Evolutionary conservation across 2,113 vertebrate genomes (phyloP), one percentile per base, ranked within the genome.

Genomic region (Osmerus eperlanus): DNA sequence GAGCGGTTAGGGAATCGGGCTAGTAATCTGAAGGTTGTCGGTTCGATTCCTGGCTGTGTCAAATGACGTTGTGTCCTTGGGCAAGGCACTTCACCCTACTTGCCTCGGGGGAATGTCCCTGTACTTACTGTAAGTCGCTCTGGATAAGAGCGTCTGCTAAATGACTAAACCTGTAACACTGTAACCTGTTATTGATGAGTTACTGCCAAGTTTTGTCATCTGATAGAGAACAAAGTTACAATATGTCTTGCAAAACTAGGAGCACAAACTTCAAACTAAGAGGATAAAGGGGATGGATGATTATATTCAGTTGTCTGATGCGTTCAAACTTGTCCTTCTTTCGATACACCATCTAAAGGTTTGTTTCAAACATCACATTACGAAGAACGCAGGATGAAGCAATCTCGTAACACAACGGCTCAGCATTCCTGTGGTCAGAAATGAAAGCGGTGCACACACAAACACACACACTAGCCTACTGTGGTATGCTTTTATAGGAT

Each of bases 151-250:
- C 21, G 0, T 21, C 21, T 21, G 21, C 21, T 21, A 21, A 21
- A 21, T 21, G 21, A 21, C 21, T 21, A 21, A 21, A 21, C n/a
- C n/a, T 21, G 21, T 21, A 21, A 21, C 63, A 61, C 28, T 56
- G 41, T 23, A 47, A 84, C 56, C 71, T 77, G 79, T 79, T 85
- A 78, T 55, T 69, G 62, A 78, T 72, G 72, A 13, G 66, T 74
- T 21, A 47, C 75, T 58, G 64, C 14, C 62, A 23, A 73, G 3
- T 62, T 51, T 59, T 69, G 56, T 80, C 83, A 88, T 68, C 68
- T 18, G 47, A 25, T 25, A 0, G 60, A 19, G 1, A 32, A 19
- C 9, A 19, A n/a, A 47, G 25, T 3, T 28, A 65, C 8, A 0
- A 21, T 29, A 18, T 36, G 28, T 25, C 67, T 74, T 76, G 71